These are phyloP conservation scores for Tetramorium alpestre DNA, from an alignment of 1,140 invertebrate species.

Conservation along the genomic window DNA sequence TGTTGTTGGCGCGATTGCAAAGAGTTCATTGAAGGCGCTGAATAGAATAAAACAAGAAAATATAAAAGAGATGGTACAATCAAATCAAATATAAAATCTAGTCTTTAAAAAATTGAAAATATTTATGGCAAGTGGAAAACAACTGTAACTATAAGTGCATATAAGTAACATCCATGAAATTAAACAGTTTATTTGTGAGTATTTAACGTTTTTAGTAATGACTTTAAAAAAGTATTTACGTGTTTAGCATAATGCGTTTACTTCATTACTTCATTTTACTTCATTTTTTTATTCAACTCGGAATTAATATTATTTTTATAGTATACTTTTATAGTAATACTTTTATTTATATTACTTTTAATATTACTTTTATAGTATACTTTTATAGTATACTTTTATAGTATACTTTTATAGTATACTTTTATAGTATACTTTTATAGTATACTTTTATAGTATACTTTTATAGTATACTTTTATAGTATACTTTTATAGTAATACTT, in stretches of 20 bases:
- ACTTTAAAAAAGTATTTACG: not conserved
- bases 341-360: not conserved
- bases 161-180: not conserved
- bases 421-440: no score
- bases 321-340: not conserved
- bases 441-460: no score
- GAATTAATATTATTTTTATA: not conserved
- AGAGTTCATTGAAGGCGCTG: not conserved
- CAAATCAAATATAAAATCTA: no score
- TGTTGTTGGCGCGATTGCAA: constrained; percentile 71
- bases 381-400: no score
- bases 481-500: no score
- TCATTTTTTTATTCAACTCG: not conserved
- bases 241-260: not conserved
- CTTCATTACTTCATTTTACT: no score
- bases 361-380: no score
- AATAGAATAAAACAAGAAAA: no score
- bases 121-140: not conserved
- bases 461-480: no score
- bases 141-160: not conserved
- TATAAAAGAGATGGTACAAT: no score
- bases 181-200: not conserved
- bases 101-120: not conserved
- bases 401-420: no score
- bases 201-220: not conserved